Conservation (phyloP, 2,113 vertebrate species). For the Dissostichus mawsoni region DNA sequence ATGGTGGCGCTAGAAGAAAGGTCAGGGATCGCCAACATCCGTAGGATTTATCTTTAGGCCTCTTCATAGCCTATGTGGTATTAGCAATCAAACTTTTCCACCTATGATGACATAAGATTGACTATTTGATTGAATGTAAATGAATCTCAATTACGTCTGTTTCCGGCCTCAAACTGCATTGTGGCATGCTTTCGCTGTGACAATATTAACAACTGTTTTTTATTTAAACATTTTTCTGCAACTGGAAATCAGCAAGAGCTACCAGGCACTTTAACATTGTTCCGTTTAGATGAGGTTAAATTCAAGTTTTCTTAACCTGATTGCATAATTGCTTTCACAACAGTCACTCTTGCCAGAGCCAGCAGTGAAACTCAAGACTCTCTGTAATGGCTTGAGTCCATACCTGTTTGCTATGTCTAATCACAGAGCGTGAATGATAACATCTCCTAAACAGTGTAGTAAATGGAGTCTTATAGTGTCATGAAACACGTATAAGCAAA, state of each 20-base stretch:
- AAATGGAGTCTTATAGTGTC: slow-evolving; percentile 57
- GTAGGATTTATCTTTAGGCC: no score
- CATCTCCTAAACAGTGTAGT: slow-evolving; percentile 51
- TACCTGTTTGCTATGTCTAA: slow-evolving; percentile 38
- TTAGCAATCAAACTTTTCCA: no score
- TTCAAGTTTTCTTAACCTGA: slow-evolving; percentile 7
- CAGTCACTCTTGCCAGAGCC: slow-evolving; percentile 15
- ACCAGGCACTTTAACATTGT: neutral
- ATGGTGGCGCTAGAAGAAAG: no score
- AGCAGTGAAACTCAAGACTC: slow-evolving; percentile 41
- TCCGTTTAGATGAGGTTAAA: neutral
- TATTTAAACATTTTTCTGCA: neutral
- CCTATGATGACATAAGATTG: no score
- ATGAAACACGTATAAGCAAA: slow-evolving; percentile 70
- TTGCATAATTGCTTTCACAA: slow-evolving; percentile 24
- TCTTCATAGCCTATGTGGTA: neutral
- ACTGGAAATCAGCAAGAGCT: neutral
- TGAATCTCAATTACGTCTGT: neutral
- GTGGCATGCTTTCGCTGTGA: neutral
- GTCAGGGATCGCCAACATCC: no score
- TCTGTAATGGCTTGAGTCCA: slow-evolving; percentile 40
- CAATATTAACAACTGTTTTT: neutral
- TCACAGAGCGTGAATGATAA: slow-evolving; percentile 59
- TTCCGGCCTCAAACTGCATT: neutral
- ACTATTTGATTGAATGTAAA: neutral